A percentile compares a stretch with the other conserved stretches of the same genome.
Evolutionary conservation across 1,140 invertebrate species (phyloP).

Genomic region (Euura lappo): DNA sequence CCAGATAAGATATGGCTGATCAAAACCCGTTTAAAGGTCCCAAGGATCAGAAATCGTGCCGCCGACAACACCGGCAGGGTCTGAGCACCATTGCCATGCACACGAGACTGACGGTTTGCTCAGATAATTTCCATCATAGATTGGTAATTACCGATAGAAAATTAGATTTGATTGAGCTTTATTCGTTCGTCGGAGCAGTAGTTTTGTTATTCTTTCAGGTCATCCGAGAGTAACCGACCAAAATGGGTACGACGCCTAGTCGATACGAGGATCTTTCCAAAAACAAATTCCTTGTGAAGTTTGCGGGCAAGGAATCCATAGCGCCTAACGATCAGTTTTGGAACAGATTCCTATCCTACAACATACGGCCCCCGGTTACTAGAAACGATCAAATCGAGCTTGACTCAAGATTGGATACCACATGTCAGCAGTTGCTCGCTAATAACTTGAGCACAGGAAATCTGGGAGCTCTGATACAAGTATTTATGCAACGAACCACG

Average conservation of each 20-base stretch:
- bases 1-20: too few species aligned
- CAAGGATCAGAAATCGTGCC: too few species aligned
- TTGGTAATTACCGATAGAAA: too few species aligned
- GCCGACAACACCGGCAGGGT: too few species aligned
- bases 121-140: too few species aligned
- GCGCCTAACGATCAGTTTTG: conserved; percentile 91
- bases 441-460: conserved; percentile 90
- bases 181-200: too few species aligned
- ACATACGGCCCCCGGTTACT: conserved; percentile 78
- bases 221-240: too few species aligned
- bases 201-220: too few species aligned
- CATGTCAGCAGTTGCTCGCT: conserved; percentile 74
- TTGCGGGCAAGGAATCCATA: conserved; percentile 81
- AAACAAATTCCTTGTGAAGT: conserved; percentile 81
- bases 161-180: too few species aligned
- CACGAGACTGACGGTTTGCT: too few species aligned
- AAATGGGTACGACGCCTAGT: conserved; percentile 87
- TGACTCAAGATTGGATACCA: conserved; percentile 76
- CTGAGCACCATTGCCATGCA: too few species aligned
- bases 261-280: conserved; percentile 79
- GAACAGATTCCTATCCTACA: conserved; percentile 91
- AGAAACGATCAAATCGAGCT: conserved; percentile 71
- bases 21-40: too few species aligned
- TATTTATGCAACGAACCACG: conserved; percentile 79
- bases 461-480: conserved; percentile 82